Evolutionary conservation across 2,888 invertebrate genomes (phyloP), one percentile per base, ranked within the genome.

Genomic region (Orthosia incerta): DNA sequence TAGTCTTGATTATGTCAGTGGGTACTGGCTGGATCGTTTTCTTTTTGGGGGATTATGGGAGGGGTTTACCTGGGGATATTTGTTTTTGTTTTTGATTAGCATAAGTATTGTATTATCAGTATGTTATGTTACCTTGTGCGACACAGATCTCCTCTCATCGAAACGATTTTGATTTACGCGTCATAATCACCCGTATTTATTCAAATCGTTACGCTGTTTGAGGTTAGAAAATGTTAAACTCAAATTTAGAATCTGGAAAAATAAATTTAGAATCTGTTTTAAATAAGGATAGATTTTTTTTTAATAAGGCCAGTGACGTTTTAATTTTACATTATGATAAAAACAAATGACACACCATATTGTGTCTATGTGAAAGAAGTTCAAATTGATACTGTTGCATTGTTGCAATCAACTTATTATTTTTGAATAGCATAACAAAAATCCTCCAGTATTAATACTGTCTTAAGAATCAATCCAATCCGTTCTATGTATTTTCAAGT

Each of bases 1-100:
- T 68, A 72, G 51, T 57, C 60, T 76, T 76, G 55, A 59, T 81
- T 48, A 69, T 62, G 50, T 62, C 64, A 61, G 57, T 50, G 7
- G 16, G 15, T 46, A 53, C 9, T 9, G 20, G 26, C 18, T 13
- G 26, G 3, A 18, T 60, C 7, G 51, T 48, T 51, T 51, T 45
- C 7, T 64, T 72, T 15, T 12, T 45, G 4, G 9, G 12, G 15
- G 23, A 39, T 55, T 63, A n/a, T 12, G 4, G 2, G 4, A 12
- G 26, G 3, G 1, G 13, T 56, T 26, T 39, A 65, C 12, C 20
- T 26, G 65, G 3, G 3, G 2, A 16, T 56, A 39, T 48, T 46
- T n/a, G n/a, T 46, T 71, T 20, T 18, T 3, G 3, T 18, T 13
- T 39, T 23, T n/a, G 5, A 15, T 5, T 26, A n/a, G 15, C 1